These are phyloP conservation scores for Heptranchias perlo DNA, from an alignment of 2,113 vertebrate species.

Conservation along the genomic window DNA sequence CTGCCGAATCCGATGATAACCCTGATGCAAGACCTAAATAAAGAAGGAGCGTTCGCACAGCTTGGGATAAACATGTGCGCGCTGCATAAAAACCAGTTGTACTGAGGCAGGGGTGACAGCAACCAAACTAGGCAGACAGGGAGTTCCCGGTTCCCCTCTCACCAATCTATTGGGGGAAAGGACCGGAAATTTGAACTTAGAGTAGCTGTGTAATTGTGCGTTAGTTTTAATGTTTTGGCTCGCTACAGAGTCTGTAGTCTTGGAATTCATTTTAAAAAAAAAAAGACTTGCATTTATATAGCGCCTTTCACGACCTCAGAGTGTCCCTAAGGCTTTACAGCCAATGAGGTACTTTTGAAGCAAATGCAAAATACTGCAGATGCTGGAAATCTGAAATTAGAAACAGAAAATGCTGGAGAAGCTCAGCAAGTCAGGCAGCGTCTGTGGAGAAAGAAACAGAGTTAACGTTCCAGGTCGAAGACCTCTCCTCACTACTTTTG, in stretches of 20 bases:
- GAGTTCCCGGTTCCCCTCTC: neutral
- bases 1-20: neutral
- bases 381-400: too few relatives aligned
- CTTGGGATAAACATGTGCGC: neutral
- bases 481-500: too few relatives aligned
- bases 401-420: too few relatives aligned
- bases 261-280: neutral
- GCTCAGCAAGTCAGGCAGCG: too few relatives aligned
- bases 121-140: neutral
- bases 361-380: too few relatives aligned
- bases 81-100: neutral
- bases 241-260: neutral
- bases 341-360: too few relatives aligned
- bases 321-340: too few relatives aligned
- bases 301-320: neutral
- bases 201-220: neutral
- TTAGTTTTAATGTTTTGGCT: neutral
- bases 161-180: neutral
- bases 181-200: neutral
- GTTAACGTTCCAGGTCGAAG: too few relatives aligned
- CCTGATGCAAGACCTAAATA: constrained; percentile 28
- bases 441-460: too few relatives aligned
- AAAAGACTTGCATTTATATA: neutral
- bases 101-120: neutral
- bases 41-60: constrained; percentile 1